Conservation (phyloP, 2,888 invertebrate species). For the Opisthograptis luteolata region DNA sequence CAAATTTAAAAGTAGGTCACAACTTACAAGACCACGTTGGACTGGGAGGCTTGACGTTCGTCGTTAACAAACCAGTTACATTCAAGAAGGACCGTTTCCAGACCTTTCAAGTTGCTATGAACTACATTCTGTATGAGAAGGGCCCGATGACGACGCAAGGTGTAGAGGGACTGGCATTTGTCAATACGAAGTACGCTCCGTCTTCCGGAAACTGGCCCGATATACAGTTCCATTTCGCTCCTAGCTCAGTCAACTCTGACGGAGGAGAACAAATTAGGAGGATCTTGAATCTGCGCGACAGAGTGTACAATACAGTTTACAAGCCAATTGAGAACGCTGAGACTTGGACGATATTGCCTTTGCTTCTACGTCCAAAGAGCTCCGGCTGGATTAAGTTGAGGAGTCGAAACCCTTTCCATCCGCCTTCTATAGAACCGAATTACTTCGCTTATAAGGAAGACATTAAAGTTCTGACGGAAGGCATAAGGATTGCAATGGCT, state of each 20-base stretch:
- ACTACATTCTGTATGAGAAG: conserved; percentile 91
- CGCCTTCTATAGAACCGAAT: conserved; percentile 95
- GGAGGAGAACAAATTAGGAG: conserved; percentile 91
- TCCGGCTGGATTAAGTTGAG: conserved; percentile 93
- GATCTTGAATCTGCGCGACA: conserved; percentile 90
- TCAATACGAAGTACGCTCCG: conserved; percentile 94
- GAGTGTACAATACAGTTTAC: conserved; percentile 93
- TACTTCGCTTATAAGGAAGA: conserved; percentile 95
- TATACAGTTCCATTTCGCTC: conserved; percentile 94
- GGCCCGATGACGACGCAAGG: conserved; percentile 94
- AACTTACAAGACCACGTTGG: conserved; percentile 96
- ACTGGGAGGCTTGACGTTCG: conserved; percentile 92
- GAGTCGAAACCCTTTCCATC: conserved; percentile 91
- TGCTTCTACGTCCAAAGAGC: conserved; percentile 93
- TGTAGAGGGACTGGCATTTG: conserved; percentile 94
- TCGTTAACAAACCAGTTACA: conserved; percentile 91
- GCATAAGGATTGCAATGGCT: conserved; percentile 92
- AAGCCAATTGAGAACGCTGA: conserved; percentile 91
- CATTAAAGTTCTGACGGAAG: conserved; percentile 90
- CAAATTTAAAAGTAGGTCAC: conserved; percentile 91
- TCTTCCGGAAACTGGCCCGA: conserved; percentile 91
- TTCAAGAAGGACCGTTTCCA: conserved; percentile 91
- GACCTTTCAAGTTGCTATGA: conserved; percentile 90
- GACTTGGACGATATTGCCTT: conserved; percentile 93
- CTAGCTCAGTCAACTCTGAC: conserved; percentile 93